Percentiles rank a stretch among this genome's conserved stretches.
These are phyloP conservation scores for Pluvianellus socialis DNA, from an alignment of 2,113 vertebrate genomes.

Conservation along the genomic window DNA sequence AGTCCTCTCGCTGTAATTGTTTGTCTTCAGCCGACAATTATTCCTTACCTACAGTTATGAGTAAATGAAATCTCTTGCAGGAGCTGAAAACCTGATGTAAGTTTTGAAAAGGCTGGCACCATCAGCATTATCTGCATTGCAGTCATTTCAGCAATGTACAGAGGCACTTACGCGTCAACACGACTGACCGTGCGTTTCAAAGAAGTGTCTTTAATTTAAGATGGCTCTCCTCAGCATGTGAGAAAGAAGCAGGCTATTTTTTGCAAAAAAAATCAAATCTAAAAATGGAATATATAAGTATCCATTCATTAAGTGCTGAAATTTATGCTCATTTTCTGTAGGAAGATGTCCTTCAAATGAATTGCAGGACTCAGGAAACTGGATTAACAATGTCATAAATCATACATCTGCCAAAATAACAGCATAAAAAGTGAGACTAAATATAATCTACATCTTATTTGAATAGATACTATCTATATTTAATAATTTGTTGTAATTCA, in stretches of 20 bases:
- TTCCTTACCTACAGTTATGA: neutral
- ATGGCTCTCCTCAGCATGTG: neutral
- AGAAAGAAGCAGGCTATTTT: neutral
- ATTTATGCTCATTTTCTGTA: neutral
- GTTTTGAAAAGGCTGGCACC: neutral
- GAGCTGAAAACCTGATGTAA: constrained; percentile 1
- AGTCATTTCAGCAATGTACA: constrained; percentile 4
- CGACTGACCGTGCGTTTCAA: neutral
- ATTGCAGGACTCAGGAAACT: constrained; percentile 14
- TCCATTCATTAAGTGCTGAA: neutral
- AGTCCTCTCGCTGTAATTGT: neutral
- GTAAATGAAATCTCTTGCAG: neutral
- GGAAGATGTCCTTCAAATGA: constrained; percentile 19
- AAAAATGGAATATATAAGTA: neutral
- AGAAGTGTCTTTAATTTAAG: neutral
- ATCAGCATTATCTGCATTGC: constrained; percentile 51
- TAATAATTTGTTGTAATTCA: constrained; percentile 34
- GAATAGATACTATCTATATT: constrained; percentile 41
- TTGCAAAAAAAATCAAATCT: neutral
- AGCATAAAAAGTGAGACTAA: constrained; percentile 11
- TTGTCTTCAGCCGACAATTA: neutral
- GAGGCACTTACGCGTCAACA: neutral
- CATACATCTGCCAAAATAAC: constrained; percentile 32
- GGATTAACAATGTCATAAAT: constrained; percentile 43
- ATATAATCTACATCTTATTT: constrained; percentile 15